Evolutionary conservation across 2,888 invertebrate species (phyloP).

Genomic region (Gerris lacustris): DNA sequence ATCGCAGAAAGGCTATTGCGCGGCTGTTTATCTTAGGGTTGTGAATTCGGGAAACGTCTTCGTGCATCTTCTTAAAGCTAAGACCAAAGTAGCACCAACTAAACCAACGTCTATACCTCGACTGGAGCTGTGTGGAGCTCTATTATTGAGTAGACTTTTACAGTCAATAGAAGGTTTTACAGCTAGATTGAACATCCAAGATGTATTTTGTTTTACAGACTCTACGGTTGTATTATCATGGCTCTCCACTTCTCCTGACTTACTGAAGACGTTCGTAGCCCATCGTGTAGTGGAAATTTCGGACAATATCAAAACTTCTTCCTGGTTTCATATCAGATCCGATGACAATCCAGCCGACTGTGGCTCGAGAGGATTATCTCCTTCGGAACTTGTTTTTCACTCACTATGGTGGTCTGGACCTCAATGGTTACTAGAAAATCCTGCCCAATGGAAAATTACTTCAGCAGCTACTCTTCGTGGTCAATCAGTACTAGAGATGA

Average conservation of each 20-base stretch:
- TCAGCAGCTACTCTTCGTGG: not conserved
- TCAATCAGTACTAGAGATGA: not conserved
- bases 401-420: constrained; percentile 2
- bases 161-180: constrained; percentile 7
- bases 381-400: constrained; percentile 7
- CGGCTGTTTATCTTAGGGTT: constrained; percentile 14
- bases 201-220: constrained; percentile 21
- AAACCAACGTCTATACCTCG: constrained; percentile 22
- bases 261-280: constrained; percentile 28
- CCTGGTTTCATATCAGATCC: not conserved
- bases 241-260: constrained; percentile 27
- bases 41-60: constrained; percentile 9
- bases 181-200: not conserved
- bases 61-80: constrained; percentile 17
- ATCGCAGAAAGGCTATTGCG: constrained; percentile 15
- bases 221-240: constrained; percentile 29
- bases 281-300: constrained; percentile 33
- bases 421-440: not conserved
- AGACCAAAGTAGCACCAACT: constrained; percentile 26
- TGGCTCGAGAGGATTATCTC: constrained; percentile 9
- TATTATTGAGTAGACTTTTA: not conserved
- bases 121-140: constrained; percentile 12
- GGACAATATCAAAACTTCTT: constrained; percentile 19
- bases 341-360: not conserved
- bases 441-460: not conserved